phyloP scores from a whole-genome alignment of 1,140 invertebrate genomes.

The Alviniconcha marisindica region DNA sequence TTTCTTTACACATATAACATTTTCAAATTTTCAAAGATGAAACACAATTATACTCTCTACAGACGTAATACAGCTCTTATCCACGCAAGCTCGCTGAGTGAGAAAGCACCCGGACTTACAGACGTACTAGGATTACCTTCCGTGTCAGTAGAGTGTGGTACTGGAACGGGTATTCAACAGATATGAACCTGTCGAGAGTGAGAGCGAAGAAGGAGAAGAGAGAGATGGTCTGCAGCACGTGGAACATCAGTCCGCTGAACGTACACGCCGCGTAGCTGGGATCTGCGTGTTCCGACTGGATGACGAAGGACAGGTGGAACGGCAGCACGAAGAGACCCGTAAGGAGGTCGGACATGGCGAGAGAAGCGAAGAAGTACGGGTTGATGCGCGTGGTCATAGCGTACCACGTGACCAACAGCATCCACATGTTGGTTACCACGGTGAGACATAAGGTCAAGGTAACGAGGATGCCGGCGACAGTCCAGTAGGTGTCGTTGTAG shows the following conservation, averaged over 20 bases:
- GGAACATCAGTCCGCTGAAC: conserved; percentile 15
- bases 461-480: neutral
- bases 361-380: conserved; percentile 13
- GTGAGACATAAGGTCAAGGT: neutral
- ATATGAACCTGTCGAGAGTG: neutral
- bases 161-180: neutral
- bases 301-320: neutral
- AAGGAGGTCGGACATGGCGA: conserved; percentile 29
- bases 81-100: no score
- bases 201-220: conserved; percentile 29
- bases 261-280: neutral
- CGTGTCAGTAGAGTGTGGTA: neutral
- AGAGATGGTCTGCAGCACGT: conserved; percentile 27
- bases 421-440: neutral
- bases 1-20: no score
- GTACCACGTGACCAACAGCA: conserved; percentile 12
- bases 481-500: conserved; percentile 7
- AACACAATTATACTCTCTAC: no score
- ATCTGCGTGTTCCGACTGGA: neutral
- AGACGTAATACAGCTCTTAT: no score
- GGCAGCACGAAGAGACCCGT: conserved; percentile 16
- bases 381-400: conserved; percentile 24
- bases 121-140: no score
- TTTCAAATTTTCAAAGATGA: no score
- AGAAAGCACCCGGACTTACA: no score